Evolutionary conservation across 2,113 vertebrate genomes (phyloP).

Genomic region (Plecturocebus donacophilus): DNA sequence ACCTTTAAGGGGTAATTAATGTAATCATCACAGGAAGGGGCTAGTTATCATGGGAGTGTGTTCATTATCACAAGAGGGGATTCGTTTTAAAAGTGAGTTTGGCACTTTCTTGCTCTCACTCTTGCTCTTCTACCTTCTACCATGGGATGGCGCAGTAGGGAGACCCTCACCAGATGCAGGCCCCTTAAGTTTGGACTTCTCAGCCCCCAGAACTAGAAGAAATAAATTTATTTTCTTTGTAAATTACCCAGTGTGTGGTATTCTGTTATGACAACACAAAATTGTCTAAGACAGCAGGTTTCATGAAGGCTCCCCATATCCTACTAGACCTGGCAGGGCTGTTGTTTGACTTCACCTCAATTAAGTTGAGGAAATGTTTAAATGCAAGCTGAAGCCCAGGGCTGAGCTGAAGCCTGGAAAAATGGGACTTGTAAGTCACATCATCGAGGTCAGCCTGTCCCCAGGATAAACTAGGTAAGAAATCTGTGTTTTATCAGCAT

Average conservation of each 20-base stretch:
- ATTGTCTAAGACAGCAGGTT: neutral
- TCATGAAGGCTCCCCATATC: neutral
- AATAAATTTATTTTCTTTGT: neutral
- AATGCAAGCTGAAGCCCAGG: slow-evolving; percentile 14
- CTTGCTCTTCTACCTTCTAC: neutral
- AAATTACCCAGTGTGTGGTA: neutral
- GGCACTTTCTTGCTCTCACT: neutral
- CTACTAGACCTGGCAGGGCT: neutral
- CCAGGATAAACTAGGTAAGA: neutral
- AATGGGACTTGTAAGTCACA: neutral
- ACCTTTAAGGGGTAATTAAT: neutral
- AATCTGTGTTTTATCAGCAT: neutral
- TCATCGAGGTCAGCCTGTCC: slow-evolving; percentile 17
- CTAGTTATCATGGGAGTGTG: neutral
- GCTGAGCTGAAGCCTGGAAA: neutral
- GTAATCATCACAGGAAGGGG: neutral
- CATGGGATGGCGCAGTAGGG: neutral
- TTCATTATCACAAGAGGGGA: neutral
- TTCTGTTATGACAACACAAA: neutral
- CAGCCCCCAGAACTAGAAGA: neutral
- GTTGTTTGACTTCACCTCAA: neutral
- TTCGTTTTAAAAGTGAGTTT: neutral
- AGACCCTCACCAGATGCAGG: neutral
- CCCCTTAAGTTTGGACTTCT: neutral
- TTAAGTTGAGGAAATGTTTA: neutral